Percentiles rank a stretch among this genome's conserved stretches.
These are phyloP conservation scores for Plagodis dolabraria DNA, from an alignment of 2,888 invertebrate species.

Conservation along the genomic window DNA sequence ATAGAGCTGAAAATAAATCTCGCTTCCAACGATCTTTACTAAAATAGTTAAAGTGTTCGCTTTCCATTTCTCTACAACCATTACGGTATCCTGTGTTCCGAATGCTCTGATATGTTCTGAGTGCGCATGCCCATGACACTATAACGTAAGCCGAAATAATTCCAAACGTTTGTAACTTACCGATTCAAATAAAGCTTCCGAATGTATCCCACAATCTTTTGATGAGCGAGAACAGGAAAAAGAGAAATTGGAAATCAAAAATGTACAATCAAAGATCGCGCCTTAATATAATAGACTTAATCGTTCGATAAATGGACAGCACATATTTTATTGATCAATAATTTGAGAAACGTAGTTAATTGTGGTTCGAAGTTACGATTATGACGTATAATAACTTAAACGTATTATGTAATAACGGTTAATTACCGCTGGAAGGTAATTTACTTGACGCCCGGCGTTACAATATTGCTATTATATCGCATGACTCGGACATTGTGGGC, in stretches of 20 bases:
- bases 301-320: constrained; percentile 22
- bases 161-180: constrained; percentile 28
- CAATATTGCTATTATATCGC: constrained; percentile 79
- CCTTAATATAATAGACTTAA: constrained; percentile 17
- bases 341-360: constrained; percentile 37
- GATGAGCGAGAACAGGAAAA: constrained; percentile 20
- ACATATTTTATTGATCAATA: constrained; percentile 37
- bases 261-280: constrained; percentile 22
- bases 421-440: constrained; percentile 72
- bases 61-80: constrained; percentile 75
- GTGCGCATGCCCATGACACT: constrained; percentile 58
- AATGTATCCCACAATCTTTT: constrained; percentile 24
- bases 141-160: constrained; percentile 34
- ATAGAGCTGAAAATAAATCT: constrained; percentile 81
- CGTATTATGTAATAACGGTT: constrained; percentile 61
- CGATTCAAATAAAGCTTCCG: constrained; percentile 22
- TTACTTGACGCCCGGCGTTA: constrained; percentile 71
- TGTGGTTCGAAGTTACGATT: constrained; percentile 37
- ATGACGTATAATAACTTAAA: constrained; percentile 40
- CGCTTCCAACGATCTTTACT: constrained; percentile 75
- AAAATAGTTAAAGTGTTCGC: constrained; percentile 77
- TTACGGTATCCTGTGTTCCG: constrained; percentile 78
- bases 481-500: constrained; percentile 74
- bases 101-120: constrained; percentile 56
- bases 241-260: constrained; percentile 21